Evolutionary conservation across 2,113 vertebrate genomes (phyloP).

Genomic region (Eclectus roratus): DNA sequence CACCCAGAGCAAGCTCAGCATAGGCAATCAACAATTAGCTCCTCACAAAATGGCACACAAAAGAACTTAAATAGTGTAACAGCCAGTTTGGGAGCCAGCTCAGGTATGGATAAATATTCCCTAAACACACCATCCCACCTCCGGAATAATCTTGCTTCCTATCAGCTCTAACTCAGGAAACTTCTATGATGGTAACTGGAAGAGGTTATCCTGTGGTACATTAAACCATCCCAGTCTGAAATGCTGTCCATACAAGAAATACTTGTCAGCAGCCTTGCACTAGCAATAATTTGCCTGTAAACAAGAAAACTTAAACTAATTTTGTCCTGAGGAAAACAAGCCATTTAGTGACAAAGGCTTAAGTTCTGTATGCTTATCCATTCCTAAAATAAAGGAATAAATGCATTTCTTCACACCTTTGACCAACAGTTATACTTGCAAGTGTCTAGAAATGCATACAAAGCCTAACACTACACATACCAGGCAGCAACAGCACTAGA

Average conservation of each 20-base stretch:
- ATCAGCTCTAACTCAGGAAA: background rate
- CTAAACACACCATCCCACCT: background rate
- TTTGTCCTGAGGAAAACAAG: background rate
- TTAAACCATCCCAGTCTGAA: background rate
- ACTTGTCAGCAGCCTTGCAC: background rate
- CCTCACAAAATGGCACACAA: background rate
- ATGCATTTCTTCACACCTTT: background rate
- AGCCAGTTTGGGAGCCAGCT: background rate
- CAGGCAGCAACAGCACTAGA: background rate
- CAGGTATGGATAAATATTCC: background rate
- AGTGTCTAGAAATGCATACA: background rate
- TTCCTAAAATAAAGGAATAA: background rate
- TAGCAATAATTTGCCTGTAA: background rate
- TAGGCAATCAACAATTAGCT: background rate
- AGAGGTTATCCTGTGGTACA: background rate
- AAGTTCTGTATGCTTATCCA: background rate
- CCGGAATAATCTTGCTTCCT: background rate
- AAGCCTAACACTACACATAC: background rate
- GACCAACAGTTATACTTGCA: background rate
- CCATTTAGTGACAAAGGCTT: background rate
- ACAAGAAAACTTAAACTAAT: background rate
- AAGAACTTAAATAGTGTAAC: background rate
- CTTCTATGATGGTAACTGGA: background rate
- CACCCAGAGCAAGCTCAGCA: background rate
- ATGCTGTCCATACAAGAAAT: background rate